Conservation (phyloP, 2,888 invertebrate species). For the Eupithecia subfuscata region DNA sequence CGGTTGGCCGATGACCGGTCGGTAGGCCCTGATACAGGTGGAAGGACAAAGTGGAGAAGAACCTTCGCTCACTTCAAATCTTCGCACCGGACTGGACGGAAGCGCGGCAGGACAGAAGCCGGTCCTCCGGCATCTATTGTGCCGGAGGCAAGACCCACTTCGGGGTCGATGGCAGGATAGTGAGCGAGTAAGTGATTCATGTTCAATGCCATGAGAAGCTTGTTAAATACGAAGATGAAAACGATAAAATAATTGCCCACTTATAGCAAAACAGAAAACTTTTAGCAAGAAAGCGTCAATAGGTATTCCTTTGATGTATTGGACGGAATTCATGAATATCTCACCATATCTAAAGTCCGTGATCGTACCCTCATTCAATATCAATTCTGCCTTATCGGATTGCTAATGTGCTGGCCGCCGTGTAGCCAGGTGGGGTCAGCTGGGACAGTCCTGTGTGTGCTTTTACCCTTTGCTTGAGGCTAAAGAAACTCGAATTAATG, state of each 20-base stretch:
- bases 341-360: constrained; percentile 43
- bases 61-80: no score
- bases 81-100: no score
- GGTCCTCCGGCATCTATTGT: no score
- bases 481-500: background rate
- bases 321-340: constrained; percentile 55
- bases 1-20: no score
- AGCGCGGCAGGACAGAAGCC: no score
- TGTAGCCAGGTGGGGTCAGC: constrained; percentile 35
- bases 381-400: constrained; percentile 46
- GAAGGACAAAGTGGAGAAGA: no score
- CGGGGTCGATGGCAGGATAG: no score
- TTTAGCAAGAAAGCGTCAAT: constrained; percentile 25
- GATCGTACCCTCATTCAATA: constrained; percentile 45
- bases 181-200: background rate
- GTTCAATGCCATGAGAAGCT: background rate
- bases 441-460: background rate
- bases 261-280: background rate
- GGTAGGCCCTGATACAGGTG: no score
- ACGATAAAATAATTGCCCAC: background rate
- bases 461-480: background rate
- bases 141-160: no score
- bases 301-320: constrained; percentile 44
- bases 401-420: constrained; percentile 47
- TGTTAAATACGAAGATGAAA: background rate